These are phyloP conservation scores for Anastrepha ludens DNA, from an alignment of 1,140 invertebrate genomes.

Conservation along the genomic window DNA sequence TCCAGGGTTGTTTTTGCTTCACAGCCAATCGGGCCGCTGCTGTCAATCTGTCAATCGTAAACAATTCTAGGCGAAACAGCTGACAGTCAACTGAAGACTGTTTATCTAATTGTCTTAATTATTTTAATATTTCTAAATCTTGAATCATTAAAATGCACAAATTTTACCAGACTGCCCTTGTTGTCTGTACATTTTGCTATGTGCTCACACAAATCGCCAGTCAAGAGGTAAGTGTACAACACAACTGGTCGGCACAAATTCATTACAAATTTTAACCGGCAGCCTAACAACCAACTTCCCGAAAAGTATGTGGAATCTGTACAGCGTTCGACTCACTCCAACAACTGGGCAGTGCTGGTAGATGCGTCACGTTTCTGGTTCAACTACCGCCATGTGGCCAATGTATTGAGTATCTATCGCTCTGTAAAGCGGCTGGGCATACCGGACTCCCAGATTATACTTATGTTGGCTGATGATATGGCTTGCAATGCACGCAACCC, in stretches of 20 bases:
- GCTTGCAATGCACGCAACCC: constrained; percentile 99
- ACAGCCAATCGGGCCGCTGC: no score
- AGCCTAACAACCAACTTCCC: constrained; percentile 60
- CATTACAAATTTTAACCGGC: background rate
- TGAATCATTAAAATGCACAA: background rate
- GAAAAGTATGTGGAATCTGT: constrained; percentile 66
- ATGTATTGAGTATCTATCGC: constrained; percentile 98
- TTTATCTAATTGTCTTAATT: background rate
- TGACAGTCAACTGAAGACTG: background rate
- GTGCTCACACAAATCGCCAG: background rate
- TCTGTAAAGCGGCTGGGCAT: constrained; percentile 98
- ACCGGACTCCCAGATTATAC: constrained; percentile 96
- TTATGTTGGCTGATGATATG: constrained; percentile 99
- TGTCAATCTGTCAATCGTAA: no score
- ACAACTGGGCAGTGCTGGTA: constrained; percentile 99
- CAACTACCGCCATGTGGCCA: constrained; percentile 99
- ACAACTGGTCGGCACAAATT: background rate
- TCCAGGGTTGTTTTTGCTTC: no score
- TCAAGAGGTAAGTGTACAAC: background rate
- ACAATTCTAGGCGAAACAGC: background rate
- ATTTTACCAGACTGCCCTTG: background rate
- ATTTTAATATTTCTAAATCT: background rate
- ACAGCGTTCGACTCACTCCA: constrained; percentile 85
- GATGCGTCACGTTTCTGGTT: constrained; percentile 99
- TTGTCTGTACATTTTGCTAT: background rate